Percentiles rank a stretch among this genome's conserved stretches.
Conservation (phyloP, 2,888 invertebrate species). For the Acronicta psi region DNA sequence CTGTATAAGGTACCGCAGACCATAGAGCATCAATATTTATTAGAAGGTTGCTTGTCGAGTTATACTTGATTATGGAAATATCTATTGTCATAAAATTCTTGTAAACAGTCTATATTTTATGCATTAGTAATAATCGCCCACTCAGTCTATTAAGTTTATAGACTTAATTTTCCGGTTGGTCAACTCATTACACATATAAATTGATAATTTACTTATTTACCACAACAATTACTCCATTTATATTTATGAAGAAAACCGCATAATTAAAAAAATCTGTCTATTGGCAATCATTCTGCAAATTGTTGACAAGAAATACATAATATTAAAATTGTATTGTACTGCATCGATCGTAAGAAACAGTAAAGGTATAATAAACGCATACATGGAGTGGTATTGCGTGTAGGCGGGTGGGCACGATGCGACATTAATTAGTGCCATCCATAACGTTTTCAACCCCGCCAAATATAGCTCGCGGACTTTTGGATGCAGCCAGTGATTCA, state of each 20-base stretch:
- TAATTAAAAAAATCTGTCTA: not conserved
- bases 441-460: constrained; percentile 32
- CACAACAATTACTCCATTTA: not conserved
- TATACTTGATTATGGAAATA: constrained; percentile 19
- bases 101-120: constrained; percentile 28
- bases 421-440: constrained; percentile 40
- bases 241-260: constrained; percentile 1
- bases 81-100: constrained; percentile 22
- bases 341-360: constrained; percentile 6
- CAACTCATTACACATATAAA: constrained; percentile 16
- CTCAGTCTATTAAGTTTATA: constrained; percentile 15
- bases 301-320: not conserved
- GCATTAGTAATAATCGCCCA: constrained; percentile 36
- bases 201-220: constrained; percentile 9
- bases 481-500: constrained; percentile 58
- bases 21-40: constrained; percentile 27
- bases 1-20: constrained; percentile 22
- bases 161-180: constrained; percentile 35
- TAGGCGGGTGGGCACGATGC: constrained; percentile 35
- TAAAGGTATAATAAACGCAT: constrained; percentile 4
- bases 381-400: constrained; percentile 19
- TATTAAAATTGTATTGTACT: too few relatives aligned
- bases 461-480: constrained; percentile 43
- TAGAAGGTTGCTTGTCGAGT: constrained; percentile 2
- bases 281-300: not conserved